Conservation (phyloP, 2,888 invertebrate genomes). For the Scaptomyza polygonia region DNA sequence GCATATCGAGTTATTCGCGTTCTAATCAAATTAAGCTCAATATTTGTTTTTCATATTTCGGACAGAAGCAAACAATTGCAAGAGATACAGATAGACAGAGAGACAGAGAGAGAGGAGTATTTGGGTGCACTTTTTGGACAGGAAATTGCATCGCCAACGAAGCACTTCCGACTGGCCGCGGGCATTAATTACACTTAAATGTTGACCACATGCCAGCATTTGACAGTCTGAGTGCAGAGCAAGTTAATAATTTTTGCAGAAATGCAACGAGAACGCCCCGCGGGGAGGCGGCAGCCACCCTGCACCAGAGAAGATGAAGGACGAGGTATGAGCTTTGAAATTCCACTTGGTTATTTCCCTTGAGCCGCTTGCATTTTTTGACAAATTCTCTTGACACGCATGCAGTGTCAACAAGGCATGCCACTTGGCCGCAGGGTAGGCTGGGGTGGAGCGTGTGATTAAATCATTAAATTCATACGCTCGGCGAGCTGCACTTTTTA, state of each 20-base stretch:
- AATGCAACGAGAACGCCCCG: conserved; percentile 55
- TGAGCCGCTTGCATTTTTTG: conserved; percentile 77
- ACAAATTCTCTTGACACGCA: conserved; percentile 78
- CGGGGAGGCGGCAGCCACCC: conserved; percentile 22
- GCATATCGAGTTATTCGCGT: conserved; percentile 33
- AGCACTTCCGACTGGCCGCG: conserved; percentile 74
- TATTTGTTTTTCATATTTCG: conserved; percentile 69
- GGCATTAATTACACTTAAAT: conserved; percentile 84
- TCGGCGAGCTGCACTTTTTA: conserved; percentile 77
- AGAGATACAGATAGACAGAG: neutral
- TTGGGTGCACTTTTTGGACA: conserved; percentile 4
- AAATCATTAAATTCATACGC: conserved; percentile 84
- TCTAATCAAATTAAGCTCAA: conserved; percentile 77
- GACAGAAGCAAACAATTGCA: conserved; percentile 3
- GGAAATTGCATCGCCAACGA: conserved; percentile 58
- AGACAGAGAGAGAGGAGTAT: conserved; percentile 13
- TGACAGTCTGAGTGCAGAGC: conserved; percentile 52
- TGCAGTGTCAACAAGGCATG: conserved; percentile 80
- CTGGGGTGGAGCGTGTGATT: conserved; percentile 64
- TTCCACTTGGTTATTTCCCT: conserved; percentile 73
- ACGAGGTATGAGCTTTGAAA: conserved; percentile 18
- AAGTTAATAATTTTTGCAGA: conserved; percentile 65
- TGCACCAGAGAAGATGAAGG: neutral
- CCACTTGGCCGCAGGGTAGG: conserved; percentile 34
- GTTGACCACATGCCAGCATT: conserved; percentile 84